These are phyloP conservation scores for Sarcophaga peregrina DNA, from an alignment of 1,140 invertebrate species.

Conservation along the genomic window DNA sequence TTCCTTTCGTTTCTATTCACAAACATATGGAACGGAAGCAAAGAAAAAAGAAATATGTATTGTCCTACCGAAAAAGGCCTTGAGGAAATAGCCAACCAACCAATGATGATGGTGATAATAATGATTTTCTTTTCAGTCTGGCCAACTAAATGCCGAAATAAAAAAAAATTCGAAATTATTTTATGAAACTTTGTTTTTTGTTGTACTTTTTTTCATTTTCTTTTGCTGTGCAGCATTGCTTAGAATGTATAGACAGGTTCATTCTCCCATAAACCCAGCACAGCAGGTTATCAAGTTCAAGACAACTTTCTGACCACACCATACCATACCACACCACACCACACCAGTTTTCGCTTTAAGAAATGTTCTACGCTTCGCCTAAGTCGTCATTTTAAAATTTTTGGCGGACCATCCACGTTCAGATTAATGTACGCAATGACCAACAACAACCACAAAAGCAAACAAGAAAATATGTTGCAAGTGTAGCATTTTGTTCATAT, in stretches of 20 bases:
- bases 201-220: not conserved
- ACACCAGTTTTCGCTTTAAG: not conserved
- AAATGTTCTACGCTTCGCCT: not conserved
- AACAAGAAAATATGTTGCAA: not conserved
- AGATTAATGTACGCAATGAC: no score
- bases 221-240: not conserved
- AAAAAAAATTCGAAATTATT: not conserved
- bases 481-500: conserved; percentile 14
- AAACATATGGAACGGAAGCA: not conserved
- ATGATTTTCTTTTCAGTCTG: not conserved
- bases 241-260: conserved; percentile 56
- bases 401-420: not conserved
- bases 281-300: conserved; percentile 57
- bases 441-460: no score
- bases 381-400: not conserved
- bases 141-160: not conserved
- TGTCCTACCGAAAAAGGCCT: not conserved
- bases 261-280: conserved; percentile 65
- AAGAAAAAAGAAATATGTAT: no score
- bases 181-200: no score
- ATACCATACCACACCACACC: not conserved
- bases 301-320: conserved; percentile 27
- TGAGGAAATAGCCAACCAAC: conserved; percentile 2
- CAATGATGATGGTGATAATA: not conserved
- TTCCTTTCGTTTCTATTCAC: not conserved